phyloP scores from a whole-genome alignment of 2,888 invertebrate species.

The Spatulosminthurus flaviceps region DNA sequence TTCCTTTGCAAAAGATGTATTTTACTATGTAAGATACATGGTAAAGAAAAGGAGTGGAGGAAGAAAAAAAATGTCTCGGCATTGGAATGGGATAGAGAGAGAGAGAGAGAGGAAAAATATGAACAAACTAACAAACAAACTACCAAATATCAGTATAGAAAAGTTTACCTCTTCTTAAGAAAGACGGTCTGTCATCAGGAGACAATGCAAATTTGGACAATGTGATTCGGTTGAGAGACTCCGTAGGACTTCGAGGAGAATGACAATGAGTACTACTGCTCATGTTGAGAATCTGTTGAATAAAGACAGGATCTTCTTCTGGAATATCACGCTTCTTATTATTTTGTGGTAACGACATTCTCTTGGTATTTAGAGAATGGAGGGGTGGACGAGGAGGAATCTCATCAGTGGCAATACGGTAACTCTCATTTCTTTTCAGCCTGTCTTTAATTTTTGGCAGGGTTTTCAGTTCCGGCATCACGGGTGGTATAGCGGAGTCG shows the following conservation, averaged over 20 bases:
- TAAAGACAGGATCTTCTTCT: conserved; percentile 62
- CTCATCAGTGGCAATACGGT: conserved; percentile 63
- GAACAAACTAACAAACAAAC: no score
- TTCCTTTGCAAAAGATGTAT: conserved; percentile 8
- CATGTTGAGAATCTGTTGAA: conserved; percentile 62
- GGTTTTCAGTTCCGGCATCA: conserved; percentile 62
- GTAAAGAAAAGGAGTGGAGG: neutral
- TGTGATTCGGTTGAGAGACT: conserved; percentile 53
- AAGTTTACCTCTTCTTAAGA: conserved; percentile 63
- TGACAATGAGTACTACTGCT: conserved; percentile 51
- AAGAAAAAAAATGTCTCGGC: neutral
- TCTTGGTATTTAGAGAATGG: conserved; percentile 38
- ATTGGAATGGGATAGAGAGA: neutral
- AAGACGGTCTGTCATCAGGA: conserved; percentile 63
- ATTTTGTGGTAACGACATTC: conserved; percentile 24
- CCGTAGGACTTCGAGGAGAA: conserved; percentile 40
- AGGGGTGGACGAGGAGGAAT: conserved; percentile 38
- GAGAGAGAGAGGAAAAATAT: neutral
- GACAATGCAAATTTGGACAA: conserved; percentile 63
- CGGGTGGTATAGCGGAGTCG: conserved; percentile 63
- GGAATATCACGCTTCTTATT: conserved; percentile 63
- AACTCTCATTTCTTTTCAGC: conserved; percentile 63
- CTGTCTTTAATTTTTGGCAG: conserved; percentile 63
- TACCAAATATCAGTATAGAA: conserved; percentile 63
- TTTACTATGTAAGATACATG: neutral